Evolutionary conservation across 37 sponge, comb jelly and placozoan genomes (phyloP).

Genomic region (Ianthella basta): DNA sequence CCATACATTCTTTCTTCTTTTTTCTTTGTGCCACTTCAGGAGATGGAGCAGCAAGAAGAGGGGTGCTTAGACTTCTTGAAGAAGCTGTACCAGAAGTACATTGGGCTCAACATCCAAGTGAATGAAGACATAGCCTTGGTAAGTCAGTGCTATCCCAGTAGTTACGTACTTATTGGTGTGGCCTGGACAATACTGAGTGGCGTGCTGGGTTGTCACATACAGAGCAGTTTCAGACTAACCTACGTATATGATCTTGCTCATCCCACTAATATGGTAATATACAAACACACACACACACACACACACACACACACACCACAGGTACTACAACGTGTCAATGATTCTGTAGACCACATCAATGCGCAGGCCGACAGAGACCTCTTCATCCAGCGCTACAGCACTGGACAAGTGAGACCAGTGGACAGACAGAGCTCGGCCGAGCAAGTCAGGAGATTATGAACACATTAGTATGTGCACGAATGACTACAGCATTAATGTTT

Average conservation of each 20-base stretch:
- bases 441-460: no score
- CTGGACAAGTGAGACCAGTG: slow-evolving; percentile 70
- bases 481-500: no score
- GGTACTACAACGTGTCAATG: slow-evolving; percentile 53
- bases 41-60: slow-evolving; percentile 54
- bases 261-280: no score
- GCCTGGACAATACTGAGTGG: no score
- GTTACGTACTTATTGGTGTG: no score
- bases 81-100: slow-evolving; percentile 54
- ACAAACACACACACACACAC: no score
- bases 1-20: background rate
- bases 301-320: no score
- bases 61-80: slow-evolving; percentile 60
- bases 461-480: no score
- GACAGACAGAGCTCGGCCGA: slow-evolving; percentile 28
- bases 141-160: background rate
- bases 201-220: no score
- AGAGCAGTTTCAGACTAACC: no score
- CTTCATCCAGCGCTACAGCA: slow-evolving; percentile 62
- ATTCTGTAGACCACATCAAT: slow-evolving; percentile 57
- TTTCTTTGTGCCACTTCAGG: background rate
- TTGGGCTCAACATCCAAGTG: slow-evolving; percentile 58
- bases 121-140: slow-evolving; percentile 47
- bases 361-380: slow-evolving; percentile 66
- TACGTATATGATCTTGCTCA: no score